Evolutionary conservation across 2,797 vertebrate genomes (phyloP), one percentile per base, ranked within the genome.

Genomic region (Pempheris klunzingeri): DNA sequence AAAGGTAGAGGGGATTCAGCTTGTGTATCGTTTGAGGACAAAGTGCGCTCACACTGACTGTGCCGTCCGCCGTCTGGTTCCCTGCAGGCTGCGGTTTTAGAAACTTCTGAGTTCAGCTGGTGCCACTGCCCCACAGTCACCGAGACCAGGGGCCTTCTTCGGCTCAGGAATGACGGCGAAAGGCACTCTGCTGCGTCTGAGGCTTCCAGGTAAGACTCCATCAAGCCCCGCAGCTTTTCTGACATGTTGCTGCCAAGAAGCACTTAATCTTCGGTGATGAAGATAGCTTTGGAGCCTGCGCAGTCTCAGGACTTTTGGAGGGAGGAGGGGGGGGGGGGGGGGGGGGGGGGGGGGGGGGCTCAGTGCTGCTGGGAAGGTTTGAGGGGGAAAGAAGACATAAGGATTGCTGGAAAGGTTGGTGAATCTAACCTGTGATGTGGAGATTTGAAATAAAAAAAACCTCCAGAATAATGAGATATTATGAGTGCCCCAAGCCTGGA

Each of bases 381-480:
- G 30, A 6, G 30, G 30, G 6, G 30, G 6, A 32, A 32, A 32
- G n/a, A n/a, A n/a, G n/a, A n/a, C n/a, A n/a, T n/a, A n/a, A n/a
- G n/a, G n/a, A n/a, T n/a, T n/a, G n/a, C n/a, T n/a, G n/a, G n/a
- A n/a, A n/a, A n/a, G n/a, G 39, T 65, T 58, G 8, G 18, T 22
- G 18, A 68, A 22, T 58, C 20, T 41, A 59, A 79, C 79, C 62
- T 79, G 34, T 38, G 52, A 82, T 78, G 34, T 41, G 22, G 57
- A 71, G 66, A 68, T 71, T n/a, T n/a, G n/a, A n/a, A n/a, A n/a
- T n/a, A n/a, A 20, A 39, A 63, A 60, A 68, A 38, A 53, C 63
- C 39, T 60, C 43, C 52, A 73, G 71, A 44, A 44, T 80, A 78
- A 74, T 61, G 36, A 80, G 41, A 75, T 74, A 57, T 57, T 61